phyloP scores from a whole-genome alignment of 2,113 vertebrate species.

The Tyrannus savana region DNA sequence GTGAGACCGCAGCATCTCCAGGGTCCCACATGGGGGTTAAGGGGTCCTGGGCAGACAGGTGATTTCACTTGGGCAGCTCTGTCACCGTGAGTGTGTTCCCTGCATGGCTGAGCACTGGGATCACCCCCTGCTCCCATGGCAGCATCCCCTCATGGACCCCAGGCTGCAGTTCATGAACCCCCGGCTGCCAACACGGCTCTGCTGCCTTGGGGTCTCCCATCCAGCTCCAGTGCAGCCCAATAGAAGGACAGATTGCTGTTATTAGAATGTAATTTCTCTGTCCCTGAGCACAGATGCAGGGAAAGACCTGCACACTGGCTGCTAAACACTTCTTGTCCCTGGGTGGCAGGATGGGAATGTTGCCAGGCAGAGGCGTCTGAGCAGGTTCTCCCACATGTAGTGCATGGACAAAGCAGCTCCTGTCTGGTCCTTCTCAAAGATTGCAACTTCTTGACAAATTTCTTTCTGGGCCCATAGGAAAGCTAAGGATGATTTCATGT shows the following conservation, averaged over 20 bases:
- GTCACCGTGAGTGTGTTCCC: background rate
- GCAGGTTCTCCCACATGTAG: background rate
- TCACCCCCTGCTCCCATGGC: fast-evolving
- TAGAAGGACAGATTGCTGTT: background rate
- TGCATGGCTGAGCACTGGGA: background rate
- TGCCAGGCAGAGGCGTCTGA: background rate
- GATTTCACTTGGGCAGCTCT: background rate
- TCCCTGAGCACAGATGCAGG: no score
- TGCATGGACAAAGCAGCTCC: background rate
- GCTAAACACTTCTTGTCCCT: background rate
- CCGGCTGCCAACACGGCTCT: fast-evolving
- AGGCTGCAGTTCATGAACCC: background rate
- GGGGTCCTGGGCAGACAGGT: background rate
- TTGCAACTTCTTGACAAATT: fast-evolving
- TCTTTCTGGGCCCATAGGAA: background rate
- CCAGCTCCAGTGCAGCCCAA: no score
- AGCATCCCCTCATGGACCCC: background rate
- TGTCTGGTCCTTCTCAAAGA: background rate
- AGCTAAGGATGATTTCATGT: background rate
- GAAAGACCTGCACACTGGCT: background rate
- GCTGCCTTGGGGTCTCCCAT: background rate
- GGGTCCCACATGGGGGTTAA: background rate
- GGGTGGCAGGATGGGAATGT: background rate
- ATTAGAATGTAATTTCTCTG: background rate
- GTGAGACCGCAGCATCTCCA: background rate